These are phyloP conservation scores for Stichopus chloronotus DNA, from an alignment of 35 echinoderm and acorn worm species.

Conservation along the genomic window DNA sequence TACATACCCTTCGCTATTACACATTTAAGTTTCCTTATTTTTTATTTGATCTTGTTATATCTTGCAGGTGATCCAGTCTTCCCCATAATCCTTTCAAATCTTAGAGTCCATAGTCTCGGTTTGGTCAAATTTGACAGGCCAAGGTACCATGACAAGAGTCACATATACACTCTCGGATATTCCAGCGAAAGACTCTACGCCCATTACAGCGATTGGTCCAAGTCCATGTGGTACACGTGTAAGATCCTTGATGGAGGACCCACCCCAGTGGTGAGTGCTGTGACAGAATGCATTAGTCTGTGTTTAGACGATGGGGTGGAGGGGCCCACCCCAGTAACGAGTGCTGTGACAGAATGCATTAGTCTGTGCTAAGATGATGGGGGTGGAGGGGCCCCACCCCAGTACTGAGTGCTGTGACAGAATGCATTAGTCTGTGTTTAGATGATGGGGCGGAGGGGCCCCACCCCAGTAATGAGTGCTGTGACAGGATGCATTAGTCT, in stretches of 20 bases:
- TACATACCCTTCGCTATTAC: neutral
- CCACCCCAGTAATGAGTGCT: constrained; percentile 64
- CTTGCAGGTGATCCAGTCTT: constrained; percentile 82
- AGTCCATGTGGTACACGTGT: constrained; percentile 84
- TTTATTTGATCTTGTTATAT: neutral
- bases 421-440: too few relatives aligned
- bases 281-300: neutral
- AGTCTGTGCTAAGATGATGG: too few relatives aligned
- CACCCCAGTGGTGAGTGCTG: constrained; percentile 66
- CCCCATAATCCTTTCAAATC: constrained; percentile 76
- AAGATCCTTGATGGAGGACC: constrained; percentile 77
- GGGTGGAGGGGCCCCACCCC: too few relatives aligned
- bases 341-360: too few relatives aligned
- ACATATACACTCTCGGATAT: constrained; percentile 87
- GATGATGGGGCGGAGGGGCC: too few relatives aligned
- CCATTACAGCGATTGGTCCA: constrained; percentile 60
- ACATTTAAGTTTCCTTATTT: neutral
- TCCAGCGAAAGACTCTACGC: constrained; percentile 78
- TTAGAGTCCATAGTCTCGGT: constrained; percentile 84
- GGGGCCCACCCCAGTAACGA: neutral
- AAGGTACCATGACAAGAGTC: constrained; percentile 65
- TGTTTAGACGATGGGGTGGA: neutral
- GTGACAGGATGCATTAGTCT: neutral
- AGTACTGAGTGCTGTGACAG: too few relatives aligned
- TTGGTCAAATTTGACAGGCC: constrained; percentile 65